Base-by-base conservation (phyloP, 2,797 vertebrate genomes). In the Synanceia verrucosa region DNA sequence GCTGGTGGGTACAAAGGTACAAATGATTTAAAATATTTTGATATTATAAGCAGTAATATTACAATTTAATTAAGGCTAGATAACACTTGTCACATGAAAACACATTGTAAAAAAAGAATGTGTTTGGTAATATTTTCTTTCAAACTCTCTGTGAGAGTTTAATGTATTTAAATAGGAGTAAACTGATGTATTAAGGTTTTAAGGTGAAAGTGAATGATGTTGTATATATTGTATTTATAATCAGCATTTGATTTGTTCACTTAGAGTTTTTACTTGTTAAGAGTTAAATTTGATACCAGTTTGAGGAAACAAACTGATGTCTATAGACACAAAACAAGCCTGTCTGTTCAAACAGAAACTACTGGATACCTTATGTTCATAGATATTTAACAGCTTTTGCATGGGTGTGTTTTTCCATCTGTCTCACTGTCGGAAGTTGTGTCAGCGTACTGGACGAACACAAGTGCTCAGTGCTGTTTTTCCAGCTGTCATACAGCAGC, bases 401-500 rank as follows among this genome's bases (percentile, higher is more conserved):
- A 46, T 41, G 76, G 28, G 71, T 37, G 80, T 67, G 37, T 58
- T 58, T 67, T 80, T 60, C 79, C 82, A 65, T 74, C 46, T 26
- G 59, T 79, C 73, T 48, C 44, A 24, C 4, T 58, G 24, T 64
- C 41, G 26, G 73, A 88, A 74, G 62, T 75, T 47, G 63, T 82
- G 81, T 79, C 73, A 83, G 55, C 2, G 2, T 8, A 13, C 58
- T 51, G 82, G 51, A 70, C 12, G 62, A 74, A 62, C 63, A 33
- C 55, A 57, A 81, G 72, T 60, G 61, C 60, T 72, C 50, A 7
- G 5, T 1, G 47, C 57, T 74, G 78, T 86, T 90, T 88, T 87
- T 80, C 76, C 89, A 92, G 86, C 88, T 86, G 85, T 84, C 76
- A 72, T 6, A 76, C 74, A 67, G 73, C 33, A 41, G 59, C 51